A percentile compares a stretch with the other conserved stretches of the same genome.
These are phyloP conservation scores for Ceratina australensis DNA, from an alignment of 1,140 invertebrate species.

Conservation along the genomic window DNA sequence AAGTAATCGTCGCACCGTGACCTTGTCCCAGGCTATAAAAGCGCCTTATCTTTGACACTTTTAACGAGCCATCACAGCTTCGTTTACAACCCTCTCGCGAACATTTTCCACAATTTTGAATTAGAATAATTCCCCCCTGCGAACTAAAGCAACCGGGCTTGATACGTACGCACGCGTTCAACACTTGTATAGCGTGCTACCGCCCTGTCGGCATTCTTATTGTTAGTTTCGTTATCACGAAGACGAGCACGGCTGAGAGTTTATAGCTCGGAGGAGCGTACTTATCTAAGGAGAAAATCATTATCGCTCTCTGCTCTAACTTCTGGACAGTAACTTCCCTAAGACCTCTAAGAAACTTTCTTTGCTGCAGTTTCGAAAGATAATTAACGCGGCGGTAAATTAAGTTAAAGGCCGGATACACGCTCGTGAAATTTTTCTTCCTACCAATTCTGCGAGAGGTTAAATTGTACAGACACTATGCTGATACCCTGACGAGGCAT, in stretches of 20 bases:
- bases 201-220: background rate
- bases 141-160: too few species aligned
- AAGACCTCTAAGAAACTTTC: background rate
- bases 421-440: background rate
- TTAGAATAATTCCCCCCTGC: too few species aligned
- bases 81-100: too few species aligned
- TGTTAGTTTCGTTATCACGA: too few species aligned
- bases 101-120: too few species aligned
- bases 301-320: background rate
- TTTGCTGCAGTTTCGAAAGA: background rate
- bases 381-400: background rate
- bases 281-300: background rate
- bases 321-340: background rate
- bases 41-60: background rate
- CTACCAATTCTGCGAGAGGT: too few species aligned
- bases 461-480: too few species aligned
- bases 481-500: conserved; percentile 4
- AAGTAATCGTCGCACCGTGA: background rate
- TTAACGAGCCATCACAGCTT: background rate
- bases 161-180: too few species aligned
- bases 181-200: too few species aligned
- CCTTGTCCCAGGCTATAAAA: background rate
- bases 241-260: background rate
- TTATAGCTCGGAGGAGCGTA: background rate
- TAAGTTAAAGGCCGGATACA: background rate